A percentile compares a stretch with the other conserved stretches of the same genome.
Conservation (phyloP, 23 tunicate genomes). For the Clavelina lepadiformis region DNA sequence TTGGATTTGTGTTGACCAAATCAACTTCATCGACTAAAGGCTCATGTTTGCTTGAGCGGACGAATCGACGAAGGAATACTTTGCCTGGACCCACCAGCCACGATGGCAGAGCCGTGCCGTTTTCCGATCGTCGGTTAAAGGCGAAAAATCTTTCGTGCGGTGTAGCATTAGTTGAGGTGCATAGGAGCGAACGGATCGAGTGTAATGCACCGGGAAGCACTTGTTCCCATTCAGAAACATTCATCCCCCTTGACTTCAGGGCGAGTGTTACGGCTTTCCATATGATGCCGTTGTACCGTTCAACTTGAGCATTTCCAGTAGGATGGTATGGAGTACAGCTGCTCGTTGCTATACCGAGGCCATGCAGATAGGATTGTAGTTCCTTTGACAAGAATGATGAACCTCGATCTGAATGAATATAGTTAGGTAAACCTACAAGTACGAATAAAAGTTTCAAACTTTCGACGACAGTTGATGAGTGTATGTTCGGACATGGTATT, state of each 20-base stretch:
- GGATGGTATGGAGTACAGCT: constrained; percentile 16
- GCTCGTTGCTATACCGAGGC: constrained; percentile 13
- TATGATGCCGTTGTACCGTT: constrained; percentile 16
- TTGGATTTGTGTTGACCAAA: constrained; percentile 11
- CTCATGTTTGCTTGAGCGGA: neutral
- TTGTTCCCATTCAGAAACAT: neutral
- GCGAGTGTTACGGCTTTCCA: constrained; percentile 18
- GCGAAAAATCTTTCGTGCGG: constrained; percentile 19
- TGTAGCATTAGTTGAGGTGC: constrained; percentile 19
- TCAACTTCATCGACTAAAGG: constrained; percentile 13
- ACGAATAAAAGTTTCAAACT: neutral
- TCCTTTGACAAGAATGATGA: constrained; percentile 2
- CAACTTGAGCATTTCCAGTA: constrained; percentile 17
- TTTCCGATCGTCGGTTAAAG: constrained; percentile 6
- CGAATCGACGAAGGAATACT: constrained; percentile 6
- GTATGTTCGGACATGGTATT: constrained; percentile 1
- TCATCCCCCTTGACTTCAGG: neutral
- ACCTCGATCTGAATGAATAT: constrained; percentile 20
- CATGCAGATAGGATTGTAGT: neutral
- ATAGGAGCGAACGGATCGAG: constrained; percentile 3
- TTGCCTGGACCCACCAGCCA: constrained; percentile 26
- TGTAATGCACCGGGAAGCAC: constrained; percentile 19
- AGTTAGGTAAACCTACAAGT: constrained; percentile 5
- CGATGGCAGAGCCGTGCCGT: constrained; percentile 9
- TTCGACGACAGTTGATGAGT: neutral